These are phyloP conservation scores for Portunus trituberculatus DNA, from an alignment of 1,140 invertebrate genomes.

Conservation along the genomic window DNA sequence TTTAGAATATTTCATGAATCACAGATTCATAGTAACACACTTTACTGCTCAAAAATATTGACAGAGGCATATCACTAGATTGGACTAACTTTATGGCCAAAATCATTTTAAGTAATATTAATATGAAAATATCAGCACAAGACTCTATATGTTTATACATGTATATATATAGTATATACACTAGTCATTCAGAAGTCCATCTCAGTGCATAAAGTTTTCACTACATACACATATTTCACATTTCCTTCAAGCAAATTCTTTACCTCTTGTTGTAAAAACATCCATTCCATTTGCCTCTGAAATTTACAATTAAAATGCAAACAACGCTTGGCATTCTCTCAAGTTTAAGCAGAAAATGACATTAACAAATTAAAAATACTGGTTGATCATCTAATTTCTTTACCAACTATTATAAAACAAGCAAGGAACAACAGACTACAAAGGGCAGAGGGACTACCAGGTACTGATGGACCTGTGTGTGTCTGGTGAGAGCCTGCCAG, in stretches of 20 bases:
- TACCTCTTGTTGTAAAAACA: neutral
- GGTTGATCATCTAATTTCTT: neutral
- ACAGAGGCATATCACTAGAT: slow-evolving; percentile 43
- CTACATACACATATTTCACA: neutral
- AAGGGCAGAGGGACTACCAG: neutral
- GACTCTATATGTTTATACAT: slow-evolving; percentile 44
- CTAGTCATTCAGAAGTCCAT: slow-evolving; percentile 41
- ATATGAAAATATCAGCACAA: slow-evolving; percentile 32
- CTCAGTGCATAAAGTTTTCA: neutral
- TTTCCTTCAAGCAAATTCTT: neutral
- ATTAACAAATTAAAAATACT: neutral
- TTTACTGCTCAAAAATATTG: slow-evolving; percentile 27
- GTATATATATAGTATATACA: slow-evolving; percentile 6
- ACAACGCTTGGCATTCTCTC: neutral
- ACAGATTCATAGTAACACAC: slow-evolving; percentile 52
- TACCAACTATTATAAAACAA: neutral
- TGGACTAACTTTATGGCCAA: neutral
- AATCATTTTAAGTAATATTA: slow-evolving; percentile 30
- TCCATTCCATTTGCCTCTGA: neutral
- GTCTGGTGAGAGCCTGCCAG: no score
- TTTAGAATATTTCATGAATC: slow-evolving; percentile 51
- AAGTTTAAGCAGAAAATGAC: slow-evolving; percentile 11
- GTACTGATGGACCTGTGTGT: neutral
- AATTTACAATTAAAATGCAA: neutral
- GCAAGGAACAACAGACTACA: neutral